Evolutionary conservation across 2,888 invertebrate species (phyloP).

Genomic region (Pachydiplax longipennis): DNA sequence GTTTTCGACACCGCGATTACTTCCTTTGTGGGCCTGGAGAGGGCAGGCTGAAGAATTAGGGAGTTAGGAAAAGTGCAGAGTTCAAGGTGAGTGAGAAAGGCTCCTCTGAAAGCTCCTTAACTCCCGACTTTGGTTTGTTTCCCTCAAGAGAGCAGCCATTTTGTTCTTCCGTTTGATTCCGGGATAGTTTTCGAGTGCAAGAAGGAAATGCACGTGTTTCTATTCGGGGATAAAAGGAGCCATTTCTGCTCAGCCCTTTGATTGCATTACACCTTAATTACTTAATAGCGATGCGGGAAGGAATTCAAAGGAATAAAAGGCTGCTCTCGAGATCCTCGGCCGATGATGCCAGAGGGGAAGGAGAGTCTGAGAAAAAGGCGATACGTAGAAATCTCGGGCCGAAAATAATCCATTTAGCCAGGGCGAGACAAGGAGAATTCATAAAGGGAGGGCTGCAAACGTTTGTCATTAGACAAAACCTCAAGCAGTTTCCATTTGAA

Average conservation of each 20-base stretch:
- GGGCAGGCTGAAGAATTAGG: neutral
- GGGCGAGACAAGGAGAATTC: neutral
- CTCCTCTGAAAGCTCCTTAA: too few species aligned
- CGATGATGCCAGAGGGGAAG: neutral
- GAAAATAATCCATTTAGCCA: neutral
- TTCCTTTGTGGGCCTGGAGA: neutral
- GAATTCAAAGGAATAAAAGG: neutral
- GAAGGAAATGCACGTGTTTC: neutral
- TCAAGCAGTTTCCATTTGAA: too few species aligned
- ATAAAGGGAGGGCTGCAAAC: neutral
- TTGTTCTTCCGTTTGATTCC: too few species aligned
- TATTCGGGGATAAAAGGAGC: neutral
- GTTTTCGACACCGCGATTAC: neutral
- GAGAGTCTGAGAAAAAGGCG: neutral
- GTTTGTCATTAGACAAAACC: too few species aligned
- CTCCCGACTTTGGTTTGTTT: too few species aligned
- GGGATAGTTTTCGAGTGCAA: too few species aligned
- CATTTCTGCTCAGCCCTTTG: neutral
- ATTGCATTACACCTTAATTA: slow-evolving; percentile 7
- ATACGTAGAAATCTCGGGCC: neutral
- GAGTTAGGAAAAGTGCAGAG: neutral
- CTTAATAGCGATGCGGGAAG: neutral
- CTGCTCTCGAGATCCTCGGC: neutral
- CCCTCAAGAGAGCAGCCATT: too few species aligned
- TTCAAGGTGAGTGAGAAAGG: neutral